Evolutionary conservation across 2,888 invertebrate genomes (phyloP).

Genomic region (Cancer borealis): DNA sequence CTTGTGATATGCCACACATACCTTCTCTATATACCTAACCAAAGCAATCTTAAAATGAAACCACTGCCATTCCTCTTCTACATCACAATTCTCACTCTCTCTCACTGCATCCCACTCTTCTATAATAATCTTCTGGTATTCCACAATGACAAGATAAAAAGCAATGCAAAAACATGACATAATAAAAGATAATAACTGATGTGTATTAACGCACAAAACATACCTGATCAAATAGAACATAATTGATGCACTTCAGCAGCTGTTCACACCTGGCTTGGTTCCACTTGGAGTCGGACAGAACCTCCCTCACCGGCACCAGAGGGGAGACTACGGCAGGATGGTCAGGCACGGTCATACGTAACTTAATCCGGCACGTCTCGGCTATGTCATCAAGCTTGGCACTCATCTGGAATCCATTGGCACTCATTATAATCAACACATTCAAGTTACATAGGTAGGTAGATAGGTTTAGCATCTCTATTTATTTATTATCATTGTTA

Average conservation of each 20-base stretch:
- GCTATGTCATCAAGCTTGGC: constrained; percentile 61
- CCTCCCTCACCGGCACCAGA: constrained; percentile 13
- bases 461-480: background rate
- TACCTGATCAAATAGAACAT: constrained; percentile 68
- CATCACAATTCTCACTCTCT: too few species aligned
- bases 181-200: background rate
- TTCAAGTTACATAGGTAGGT: background rate
- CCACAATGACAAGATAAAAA: too few species aligned
- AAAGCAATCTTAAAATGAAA: too few species aligned
- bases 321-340: constrained; percentile 62
- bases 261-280: constrained; percentile 51
- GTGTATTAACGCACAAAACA: background rate
- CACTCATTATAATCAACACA: background rate
- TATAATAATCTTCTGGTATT: too few species aligned
- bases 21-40: too few species aligned
- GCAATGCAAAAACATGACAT: too few species aligned
- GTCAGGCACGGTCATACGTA: constrained; percentile 47
- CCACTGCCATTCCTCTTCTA: too few species aligned
- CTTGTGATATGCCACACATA: too few species aligned
- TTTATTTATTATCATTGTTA: too few species aligned
- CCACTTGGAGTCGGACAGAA: constrained; percentile 59
- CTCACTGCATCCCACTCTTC: too few species aligned
- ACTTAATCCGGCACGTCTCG: background rate
- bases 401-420: constrained; percentile 59
- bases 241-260: constrained; percentile 68